Base-by-base conservation (phyloP, 2,888 invertebrate genomes). In the Invenusta paracnida region DNA sequence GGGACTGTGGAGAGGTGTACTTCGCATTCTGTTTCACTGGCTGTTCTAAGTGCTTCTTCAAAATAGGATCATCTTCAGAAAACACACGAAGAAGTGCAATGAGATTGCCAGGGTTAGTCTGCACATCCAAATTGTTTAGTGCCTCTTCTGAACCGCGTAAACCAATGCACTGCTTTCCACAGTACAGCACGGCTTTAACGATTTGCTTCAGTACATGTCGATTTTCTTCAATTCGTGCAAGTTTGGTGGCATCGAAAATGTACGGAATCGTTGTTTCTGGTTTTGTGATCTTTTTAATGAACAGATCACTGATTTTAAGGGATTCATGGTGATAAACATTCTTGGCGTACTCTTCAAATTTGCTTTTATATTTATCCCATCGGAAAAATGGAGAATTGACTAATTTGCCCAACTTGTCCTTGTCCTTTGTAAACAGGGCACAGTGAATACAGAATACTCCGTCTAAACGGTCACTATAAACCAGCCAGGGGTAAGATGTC, bases 91-190 rank as follows among this genome's bases (percentile, higher is more conserved):
- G 29, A 27, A 82, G 29, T 2, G 29, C 30, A 2, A 82, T 17
- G 29, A 82, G 30, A 30, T 82, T 82, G 11, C 82, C 82, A 25
- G 82, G 82, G 29, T 82, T 82, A 1, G 17, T 30, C 5, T 28
- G 82, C 1, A n/a, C 25, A 82, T 11, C 5, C 2, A 82, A 30
- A 28, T 82, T 82, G n/a, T 27, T 29, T 11, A n/a, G 5, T 17
- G 28, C 82, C 29, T 48, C 17, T 48, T 48, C 48, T 17, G 17
- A 48, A 48, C 82, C 82, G 2, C 82, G 82, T 2, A 82, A n/a
- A 5, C 27, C 82, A 82, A 82, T 29, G n/a, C 29, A 82, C n/a
- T 82, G 82, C 11, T 29, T 82, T 28, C 2, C 82, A 82, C 82
- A 82, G 28, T 29, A 23, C n/a, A 82, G 28, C n/a, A 82, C 29